These are phyloP conservation scores for Bolinopsis microptera DNA, from an alignment of 37 sponge, comb jelly and placozoan genomes.

Conservation along the genomic window DNA sequence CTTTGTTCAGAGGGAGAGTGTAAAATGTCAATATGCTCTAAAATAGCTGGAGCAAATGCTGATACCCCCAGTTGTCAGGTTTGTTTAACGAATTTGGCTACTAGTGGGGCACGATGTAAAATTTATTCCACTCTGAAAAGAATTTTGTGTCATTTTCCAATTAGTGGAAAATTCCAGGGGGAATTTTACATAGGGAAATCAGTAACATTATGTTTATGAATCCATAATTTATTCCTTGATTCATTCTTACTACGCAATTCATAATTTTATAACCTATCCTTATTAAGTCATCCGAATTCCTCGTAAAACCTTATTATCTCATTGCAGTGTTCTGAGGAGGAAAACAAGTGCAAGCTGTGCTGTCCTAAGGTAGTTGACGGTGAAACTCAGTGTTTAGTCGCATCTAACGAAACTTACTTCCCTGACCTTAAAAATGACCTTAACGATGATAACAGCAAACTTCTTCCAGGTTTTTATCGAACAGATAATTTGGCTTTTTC, in stretches of 20 bases:
- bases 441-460: not conserved
- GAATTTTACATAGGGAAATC: not conserved
- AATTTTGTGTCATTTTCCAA: too few relatives aligned
- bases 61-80: slow-evolving; percentile 56
- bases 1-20: not conserved
- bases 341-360: slow-evolving; percentile 56
- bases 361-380: slow-evolving; percentile 56
- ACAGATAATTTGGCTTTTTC: too few relatives aligned
- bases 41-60: not conserved
- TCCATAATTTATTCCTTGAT: not conserved
- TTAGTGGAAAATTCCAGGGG: not conserved
- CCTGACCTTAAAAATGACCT: not conserved
- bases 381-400: slow-evolving; percentile 7
- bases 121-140: too few relatives aligned
- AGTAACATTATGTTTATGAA: too few relatives aligned
- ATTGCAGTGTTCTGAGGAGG: slow-evolving; percentile 4
- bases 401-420: not conserved
- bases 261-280: not conserved
- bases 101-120: too few relatives aligned
- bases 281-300: too few relatives aligned
- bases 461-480: not conserved
- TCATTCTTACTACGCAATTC: too few relatives aligned
- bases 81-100: too few relatives aligned
- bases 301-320: not conserved
- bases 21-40: not conserved